phyloP scores from a whole-genome alignment of 2,113 vertebrate genomes.

The Nibea coibor region DNA sequence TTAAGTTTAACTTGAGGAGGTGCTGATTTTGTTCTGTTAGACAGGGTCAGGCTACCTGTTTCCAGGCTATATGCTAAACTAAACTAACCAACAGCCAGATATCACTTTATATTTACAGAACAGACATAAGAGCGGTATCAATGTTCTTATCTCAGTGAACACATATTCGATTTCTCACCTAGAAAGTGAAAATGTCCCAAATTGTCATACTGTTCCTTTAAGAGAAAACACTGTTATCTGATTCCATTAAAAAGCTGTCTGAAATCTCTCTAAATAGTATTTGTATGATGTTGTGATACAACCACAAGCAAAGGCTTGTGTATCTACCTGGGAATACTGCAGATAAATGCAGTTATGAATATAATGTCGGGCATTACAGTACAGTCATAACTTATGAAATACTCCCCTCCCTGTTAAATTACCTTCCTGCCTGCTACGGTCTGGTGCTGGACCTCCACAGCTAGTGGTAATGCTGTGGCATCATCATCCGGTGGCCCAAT shows the following conservation, averaged over 20 bases:
- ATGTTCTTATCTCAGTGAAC: too few species aligned
- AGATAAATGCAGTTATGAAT: slow-evolving; percentile 8
- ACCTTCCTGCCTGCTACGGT: slow-evolving; percentile 10
- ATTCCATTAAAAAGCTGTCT: background rate
- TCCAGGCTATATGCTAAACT: background rate
- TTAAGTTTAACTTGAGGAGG: background rate
- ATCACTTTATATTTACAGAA: too few species aligned
- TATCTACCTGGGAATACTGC: background rate
- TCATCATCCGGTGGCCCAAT: slow-evolving; percentile 31
- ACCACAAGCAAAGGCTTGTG: background rate
- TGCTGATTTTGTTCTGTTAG: background rate
- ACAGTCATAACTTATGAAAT: slow-evolving; percentile 18
- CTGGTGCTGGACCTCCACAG: slow-evolving; percentile 9
- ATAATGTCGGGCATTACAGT: background rate
- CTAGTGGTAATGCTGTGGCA: slow-evolving; percentile 12
- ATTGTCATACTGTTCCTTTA: background rate
- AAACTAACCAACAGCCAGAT: background rate
- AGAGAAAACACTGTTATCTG: background rate
- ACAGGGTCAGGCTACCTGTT: background rate
- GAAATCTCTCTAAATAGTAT: background rate
- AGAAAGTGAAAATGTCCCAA: background rate
- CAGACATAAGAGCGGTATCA: background rate
- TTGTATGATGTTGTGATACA: background rate
- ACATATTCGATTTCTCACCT: too few species aligned
- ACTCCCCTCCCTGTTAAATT: slow-evolving; percentile 10